These are phyloP conservation scores for Gnathonemus echidnorhynchus DNA, from an alignment of 2,113 vertebrate genomes.

Conservation along the genomic window DNA sequence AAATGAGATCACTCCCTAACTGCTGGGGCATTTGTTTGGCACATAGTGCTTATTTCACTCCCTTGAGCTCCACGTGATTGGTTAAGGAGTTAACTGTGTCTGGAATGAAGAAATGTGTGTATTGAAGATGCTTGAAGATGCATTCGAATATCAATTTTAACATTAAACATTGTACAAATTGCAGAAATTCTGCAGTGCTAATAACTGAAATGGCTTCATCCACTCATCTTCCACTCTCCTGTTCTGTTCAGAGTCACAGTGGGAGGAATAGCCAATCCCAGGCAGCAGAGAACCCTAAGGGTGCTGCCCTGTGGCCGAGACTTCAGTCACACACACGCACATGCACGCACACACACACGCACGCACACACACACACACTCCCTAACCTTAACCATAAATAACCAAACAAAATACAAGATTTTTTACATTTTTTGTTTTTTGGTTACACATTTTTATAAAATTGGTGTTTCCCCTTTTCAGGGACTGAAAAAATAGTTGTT, in stretches of 20 bases:
- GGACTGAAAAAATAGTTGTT: no score
- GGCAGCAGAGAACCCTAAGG: neutral
- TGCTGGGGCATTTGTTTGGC: slow-evolving; percentile 48
- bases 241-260: neutral
- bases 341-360: no score
- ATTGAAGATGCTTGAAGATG: neutral
- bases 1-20: slow-evolving; percentile 58
- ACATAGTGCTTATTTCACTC: slow-evolving; percentile 46
- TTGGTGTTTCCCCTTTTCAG: no score
- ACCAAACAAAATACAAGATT: no score
- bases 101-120: neutral
- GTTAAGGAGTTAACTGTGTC: slow-evolving; percentile 42
- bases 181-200: neutral
- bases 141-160: neutral
- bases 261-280: neutral
- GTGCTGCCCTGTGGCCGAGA: neutral
- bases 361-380: no score
- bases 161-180: neutral
- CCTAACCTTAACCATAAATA: no score
- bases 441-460: no score
- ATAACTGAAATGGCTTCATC: neutral
- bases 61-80: slow-evolving; percentile 41
- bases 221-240: neutral
- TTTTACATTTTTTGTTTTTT: no score
- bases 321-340: neutral